A percentile compares a stretch with the other conserved stretches of the same genome.
Evolutionary conservation across 1,140 invertebrate species (phyloP).

Genomic region (Zaprionus vittiger): DNA sequence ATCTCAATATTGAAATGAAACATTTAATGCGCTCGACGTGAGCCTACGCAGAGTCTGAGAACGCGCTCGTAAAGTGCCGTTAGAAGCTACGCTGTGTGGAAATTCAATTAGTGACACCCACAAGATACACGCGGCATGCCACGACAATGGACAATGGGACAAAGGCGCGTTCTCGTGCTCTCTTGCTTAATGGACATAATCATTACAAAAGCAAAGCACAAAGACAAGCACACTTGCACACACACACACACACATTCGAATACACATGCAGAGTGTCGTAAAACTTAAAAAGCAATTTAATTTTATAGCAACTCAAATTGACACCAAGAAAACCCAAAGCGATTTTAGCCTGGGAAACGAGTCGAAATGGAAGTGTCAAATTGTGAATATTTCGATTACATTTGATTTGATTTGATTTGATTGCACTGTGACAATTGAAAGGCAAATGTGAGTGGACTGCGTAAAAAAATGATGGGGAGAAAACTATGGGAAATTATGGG

Average conservation of each 20-base stretch:
- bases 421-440: slow-evolving; percentile 41
- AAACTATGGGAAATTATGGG: not conserved
- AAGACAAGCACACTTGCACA: slow-evolving; percentile 7
- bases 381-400: slow-evolving; percentile 18
- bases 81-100: slow-evolving; percentile 54
- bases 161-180: slow-evolving; percentile 20
- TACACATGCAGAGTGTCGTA: slow-evolving; percentile 10
- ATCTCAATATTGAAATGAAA: slow-evolving; percentile 47
- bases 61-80: slow-evolving; percentile 56
- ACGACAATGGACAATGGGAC: slow-evolving; percentile 5
- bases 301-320: slow-evolving; percentile 73
- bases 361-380: slow-evolving; percentile 39
- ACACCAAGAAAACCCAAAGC: slow-evolving; percentile 50
- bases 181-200: slow-evolving; percentile 48
- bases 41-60: not conserved
- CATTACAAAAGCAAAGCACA: slow-evolving; percentile 44
- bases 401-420: slow-evolving; percentile 22
- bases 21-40: slow-evolving; percentile 46
- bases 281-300: slow-evolving; percentile 73
- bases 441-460: slow-evolving; percentile 39
- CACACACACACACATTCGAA: slow-evolving; percentile 6
- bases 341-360: slow-evolving; percentile 45
- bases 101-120: slow-evolving; percentile 80
- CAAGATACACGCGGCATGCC: slow-evolving; percentile 8
- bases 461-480: not conserved